phyloP scores from a whole-genome alignment of 37 sponge, comb jelly and placozoan species.

The Diacarnus erythraeanus region DNA sequence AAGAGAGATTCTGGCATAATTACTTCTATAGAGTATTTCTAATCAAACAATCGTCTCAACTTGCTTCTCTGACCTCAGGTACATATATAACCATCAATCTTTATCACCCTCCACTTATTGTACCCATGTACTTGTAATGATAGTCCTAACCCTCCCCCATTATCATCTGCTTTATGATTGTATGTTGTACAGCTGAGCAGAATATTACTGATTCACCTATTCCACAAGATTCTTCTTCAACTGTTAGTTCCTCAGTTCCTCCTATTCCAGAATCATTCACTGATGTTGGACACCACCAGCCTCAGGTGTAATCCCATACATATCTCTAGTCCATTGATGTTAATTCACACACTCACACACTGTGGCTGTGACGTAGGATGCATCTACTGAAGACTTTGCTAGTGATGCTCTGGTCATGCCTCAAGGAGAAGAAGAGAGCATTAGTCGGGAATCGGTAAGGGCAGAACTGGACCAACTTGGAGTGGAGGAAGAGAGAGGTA shows the following conservation, averaged over 20 bases:
- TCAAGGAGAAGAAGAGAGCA: background rate
- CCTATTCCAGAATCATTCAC: background rate
- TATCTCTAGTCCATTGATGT: too few species aligned
- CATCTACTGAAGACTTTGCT: slow-evolving; percentile 73
- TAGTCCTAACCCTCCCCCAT: background rate
- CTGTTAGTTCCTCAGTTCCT: too few species aligned
- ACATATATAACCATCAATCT: too few species aligned
- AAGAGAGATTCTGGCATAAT: slow-evolving; percentile 96
- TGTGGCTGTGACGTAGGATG: background rate
- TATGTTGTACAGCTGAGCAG: background rate
- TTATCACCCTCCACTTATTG: background rate
- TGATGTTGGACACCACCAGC: background rate
- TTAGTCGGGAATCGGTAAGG: slow-evolving; percentile 49
- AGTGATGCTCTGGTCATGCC: slow-evolving; percentile 67
- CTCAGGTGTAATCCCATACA: background rate
- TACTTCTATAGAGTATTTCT: slow-evolving; percentile 97
- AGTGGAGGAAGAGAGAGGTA: slow-evolving; percentile 24
- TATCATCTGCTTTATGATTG: background rate
- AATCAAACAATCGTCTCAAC: slow-evolving; percentile 94
- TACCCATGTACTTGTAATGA: background rate
- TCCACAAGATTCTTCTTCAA: too few species aligned
- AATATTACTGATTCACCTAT: background rate
- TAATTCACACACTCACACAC: background rate
- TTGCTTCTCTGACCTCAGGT: slow-evolving; percentile 30
- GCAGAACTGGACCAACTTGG: slow-evolving; percentile 71